Conservation (phyloP, 2,888 invertebrate species). For the Parnassius smintheus region DNA sequence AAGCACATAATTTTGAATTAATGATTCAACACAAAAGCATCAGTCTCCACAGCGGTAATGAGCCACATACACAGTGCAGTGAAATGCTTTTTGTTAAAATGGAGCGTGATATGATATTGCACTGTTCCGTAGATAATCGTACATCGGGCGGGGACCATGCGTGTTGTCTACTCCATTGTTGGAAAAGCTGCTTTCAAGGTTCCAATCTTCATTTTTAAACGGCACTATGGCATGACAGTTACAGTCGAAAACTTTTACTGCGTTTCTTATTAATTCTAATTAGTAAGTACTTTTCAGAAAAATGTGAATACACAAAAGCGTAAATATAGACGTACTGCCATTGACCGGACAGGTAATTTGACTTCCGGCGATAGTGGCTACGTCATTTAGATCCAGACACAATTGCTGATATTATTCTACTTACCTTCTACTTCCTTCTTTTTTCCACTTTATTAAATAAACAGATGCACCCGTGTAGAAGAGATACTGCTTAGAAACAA, state of each 20-base stretch:
- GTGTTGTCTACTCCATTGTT: slow-evolving; percentile 81
- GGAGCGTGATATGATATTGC: slow-evolving; percentile 73
- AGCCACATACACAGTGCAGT: slow-evolving; percentile 33
- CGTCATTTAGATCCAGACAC: slow-evolving; percentile 74
- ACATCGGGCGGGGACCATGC: slow-evolving; percentile 75
- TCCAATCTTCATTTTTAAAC: slow-evolving; percentile 79
- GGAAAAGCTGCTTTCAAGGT: slow-evolving; percentile 81
- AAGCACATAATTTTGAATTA: slow-evolving; percentile 24
- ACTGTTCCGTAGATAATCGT: slow-evolving; percentile 80
- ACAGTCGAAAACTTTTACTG: slow-evolving; percentile 80
- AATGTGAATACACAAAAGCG: slow-evolving; percentile 77
- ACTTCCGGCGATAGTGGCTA: slow-evolving; percentile 67
- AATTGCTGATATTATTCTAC: slow-evolving; percentile 73
- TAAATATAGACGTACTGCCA: slow-evolving; percentile 63
- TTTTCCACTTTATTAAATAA: slow-evolving; percentile 72
- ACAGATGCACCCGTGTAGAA: slow-evolving; percentile 78
- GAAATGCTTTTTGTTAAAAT: slow-evolving; percentile 33
- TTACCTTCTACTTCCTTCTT: slow-evolving; percentile 75
- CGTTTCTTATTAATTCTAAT: slow-evolving; percentile 78
- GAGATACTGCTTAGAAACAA: slow-evolving; percentile 69
- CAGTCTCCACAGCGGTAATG: slow-evolving; percentile 33
- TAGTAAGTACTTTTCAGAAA: slow-evolving; percentile 72
- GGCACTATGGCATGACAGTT: slow-evolving; percentile 81
- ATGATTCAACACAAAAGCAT: slow-evolving; percentile 32
- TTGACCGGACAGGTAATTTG: slow-evolving; percentile 61